phyloP scores from a whole-genome alignment of 2,888 invertebrate species.

The Thecocarcelia acutangulata region DNA sequence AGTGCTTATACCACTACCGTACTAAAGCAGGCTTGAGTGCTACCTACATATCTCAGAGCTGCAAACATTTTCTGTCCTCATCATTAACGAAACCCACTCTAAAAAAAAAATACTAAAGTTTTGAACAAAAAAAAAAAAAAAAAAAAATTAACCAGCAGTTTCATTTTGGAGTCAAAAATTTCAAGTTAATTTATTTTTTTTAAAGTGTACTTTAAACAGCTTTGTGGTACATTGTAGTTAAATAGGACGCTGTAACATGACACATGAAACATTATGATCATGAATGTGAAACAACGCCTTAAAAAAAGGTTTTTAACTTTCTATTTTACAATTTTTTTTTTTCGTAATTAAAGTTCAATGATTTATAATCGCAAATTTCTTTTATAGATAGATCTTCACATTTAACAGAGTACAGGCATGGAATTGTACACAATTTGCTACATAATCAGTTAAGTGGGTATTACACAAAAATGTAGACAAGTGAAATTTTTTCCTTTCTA shows the following conservation, averaged over 20 bases:
- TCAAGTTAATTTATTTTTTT: slow-evolving; percentile 8
- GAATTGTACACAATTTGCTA: not conserved
- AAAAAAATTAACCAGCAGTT: no score
- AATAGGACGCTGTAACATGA: slow-evolving; percentile 42
- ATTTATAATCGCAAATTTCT: slow-evolving; percentile 45
- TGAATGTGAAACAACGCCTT: slow-evolving; percentile 63
- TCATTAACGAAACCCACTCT: no score
- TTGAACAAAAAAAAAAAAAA: no score
- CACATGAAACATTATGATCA: slow-evolving; percentile 46
- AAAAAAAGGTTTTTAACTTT: slow-evolving; percentile 60
- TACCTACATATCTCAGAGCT: no score
- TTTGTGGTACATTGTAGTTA: slow-evolving; percentile 29
- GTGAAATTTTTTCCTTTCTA: not conserved
- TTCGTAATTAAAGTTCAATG: slow-evolving; percentile 42
- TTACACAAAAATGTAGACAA: not conserved
- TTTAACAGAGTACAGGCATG: not conserved
- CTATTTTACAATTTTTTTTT: slow-evolving; percentile 37
- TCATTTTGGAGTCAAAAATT: no score
- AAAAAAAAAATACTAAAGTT: no score
- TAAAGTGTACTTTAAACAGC: not conserved
- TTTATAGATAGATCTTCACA: slow-evolving; percentile 28
- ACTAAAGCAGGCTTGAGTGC: no score
- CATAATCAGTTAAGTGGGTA: not conserved
- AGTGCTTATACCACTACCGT: no score
- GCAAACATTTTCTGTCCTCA: no score